Evolutionary conservation across 2,888 invertebrate genomes (phyloP).

Genomic region (Oscheius sp.): DNA sequence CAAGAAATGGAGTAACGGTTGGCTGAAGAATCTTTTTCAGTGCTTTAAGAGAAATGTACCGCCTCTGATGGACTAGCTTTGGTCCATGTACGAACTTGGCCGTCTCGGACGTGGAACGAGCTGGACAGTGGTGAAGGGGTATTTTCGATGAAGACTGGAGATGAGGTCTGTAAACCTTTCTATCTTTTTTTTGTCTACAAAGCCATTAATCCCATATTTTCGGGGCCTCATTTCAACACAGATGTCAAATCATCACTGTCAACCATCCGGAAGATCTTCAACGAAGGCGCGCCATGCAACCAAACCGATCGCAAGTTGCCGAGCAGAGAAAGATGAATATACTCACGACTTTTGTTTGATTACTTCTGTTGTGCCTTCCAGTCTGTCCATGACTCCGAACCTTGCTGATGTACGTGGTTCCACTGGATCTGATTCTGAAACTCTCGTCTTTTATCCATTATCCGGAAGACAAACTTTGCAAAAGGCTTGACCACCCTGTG

Average conservation of each 20-base stretch:
- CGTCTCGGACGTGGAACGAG: background rate
- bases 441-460: background rate
- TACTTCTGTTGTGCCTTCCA: background rate
- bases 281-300: too few relatives aligned
- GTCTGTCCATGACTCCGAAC: background rate
- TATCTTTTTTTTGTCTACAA: too few relatives aligned
- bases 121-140: background rate
- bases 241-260: too few relatives aligned
- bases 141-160: conserved; percentile 10
- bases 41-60: background rate
- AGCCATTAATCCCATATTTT: too few relatives aligned
- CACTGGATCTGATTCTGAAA: conserved; percentile 24
- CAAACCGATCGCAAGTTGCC: too few relatives aligned
- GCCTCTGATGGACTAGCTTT: conserved; percentile 1
- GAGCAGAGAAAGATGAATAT: background rate
- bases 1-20: background rate
- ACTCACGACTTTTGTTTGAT: conserved; percentile 10
- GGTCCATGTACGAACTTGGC: conserved; percentile 12
- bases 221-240: too few relatives aligned
- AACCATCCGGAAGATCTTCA: too few relatives aligned
- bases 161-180: background rate
- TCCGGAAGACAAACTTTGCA: background rate
- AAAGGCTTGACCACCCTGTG: background rate
- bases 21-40: background rate
- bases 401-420: conserved; percentile 3